Base-by-base conservation (phyloP, 2,888 invertebrate species). In the Conops quadrifasciatus region DNA sequence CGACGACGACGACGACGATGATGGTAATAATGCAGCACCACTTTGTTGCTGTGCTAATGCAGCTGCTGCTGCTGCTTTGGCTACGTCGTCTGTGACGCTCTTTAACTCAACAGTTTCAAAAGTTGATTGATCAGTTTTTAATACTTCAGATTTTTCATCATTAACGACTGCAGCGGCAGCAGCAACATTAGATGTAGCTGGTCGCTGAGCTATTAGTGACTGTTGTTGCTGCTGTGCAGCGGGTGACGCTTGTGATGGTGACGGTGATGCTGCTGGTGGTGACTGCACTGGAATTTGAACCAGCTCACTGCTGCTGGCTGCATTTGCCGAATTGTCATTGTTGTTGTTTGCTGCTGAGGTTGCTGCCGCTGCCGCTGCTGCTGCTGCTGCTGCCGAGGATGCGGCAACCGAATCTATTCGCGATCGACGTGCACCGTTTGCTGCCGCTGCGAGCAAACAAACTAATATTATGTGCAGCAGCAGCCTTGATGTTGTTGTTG, bases 201-300 rank as follows among this genome's bases (percentile, higher is more conserved):
- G 56, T 51, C 47, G 51, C 21, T 21, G 51, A 64, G 63, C 72
- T 51, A 36, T 28, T 15, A 43, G 43, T 65, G 69, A 13, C 51
- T 36, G 58, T 19, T 43, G 62, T 30, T 58, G 71, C 28, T 62
- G 67, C 63, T 70, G 67, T 36, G 71, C 53, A 45, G 67, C 70
- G 73, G 73, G 62, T 53, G 72, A 59, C 51, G 74, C 67, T 13
- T 69, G 53, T 58, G 64, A 68, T 67, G 72, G 43, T 73, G 69
- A 36, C 49, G 71, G n/a, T 67, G 72, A 49, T 43, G 76, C 28
- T 62, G 87, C 86, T 75, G 87, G 87, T 70, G 87, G 87, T 72
- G 88, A 85, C 74, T 80, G 79, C 71, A 79, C 73, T 73, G 77
- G 72, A 75, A 78, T 74, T 76, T 78, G 77, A 70, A 76, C 76